A percentile compares a stretch with the other conserved stretches of the same genome.
phyloP scores from a whole-genome alignment of 2,797 vertebrate genomes.

The Gorsachius magnificus region DNA sequence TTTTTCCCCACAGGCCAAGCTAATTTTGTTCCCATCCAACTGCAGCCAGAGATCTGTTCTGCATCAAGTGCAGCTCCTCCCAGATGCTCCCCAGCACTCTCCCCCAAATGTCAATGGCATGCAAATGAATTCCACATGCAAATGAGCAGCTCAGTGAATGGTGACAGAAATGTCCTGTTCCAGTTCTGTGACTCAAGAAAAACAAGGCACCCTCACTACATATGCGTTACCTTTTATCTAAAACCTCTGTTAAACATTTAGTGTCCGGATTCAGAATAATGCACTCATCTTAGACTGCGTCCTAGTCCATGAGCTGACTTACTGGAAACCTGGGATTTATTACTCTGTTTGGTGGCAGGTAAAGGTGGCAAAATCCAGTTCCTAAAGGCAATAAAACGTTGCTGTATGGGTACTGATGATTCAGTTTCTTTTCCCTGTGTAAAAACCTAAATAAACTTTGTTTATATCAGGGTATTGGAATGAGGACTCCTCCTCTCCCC shows the following conservation, averaged over 20 bases:
- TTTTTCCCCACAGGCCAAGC: conserved; percentile 40
- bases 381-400: background rate
- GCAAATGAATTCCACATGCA: conserved; percentile 64
- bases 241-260: background rate
- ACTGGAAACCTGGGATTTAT: background rate
- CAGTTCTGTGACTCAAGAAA: background rate
- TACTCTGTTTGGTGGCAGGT: background rate
- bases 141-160: conserved; percentile 48
- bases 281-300: background rate
- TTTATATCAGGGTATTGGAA: background rate
- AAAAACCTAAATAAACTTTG: background rate
- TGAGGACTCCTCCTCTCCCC: background rate
- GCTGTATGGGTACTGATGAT: background rate
- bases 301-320: background rate
- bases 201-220: background rate
- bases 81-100: background rate
- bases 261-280: background rate
- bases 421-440: background rate
- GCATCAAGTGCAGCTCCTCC: background rate
- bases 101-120: conserved; percentile 48
- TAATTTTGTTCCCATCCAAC: conserved; percentile 41
- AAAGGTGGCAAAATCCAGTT: background rate
- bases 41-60: conserved; percentile 44
- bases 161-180: conserved; percentile 31
- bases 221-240: background rate